Percentiles rank a stretch among this genome's conserved stretches.
Conservation (phyloP, 2,113 vertebrate genomes). For the Tenebrosternarchus preto region DNA sequence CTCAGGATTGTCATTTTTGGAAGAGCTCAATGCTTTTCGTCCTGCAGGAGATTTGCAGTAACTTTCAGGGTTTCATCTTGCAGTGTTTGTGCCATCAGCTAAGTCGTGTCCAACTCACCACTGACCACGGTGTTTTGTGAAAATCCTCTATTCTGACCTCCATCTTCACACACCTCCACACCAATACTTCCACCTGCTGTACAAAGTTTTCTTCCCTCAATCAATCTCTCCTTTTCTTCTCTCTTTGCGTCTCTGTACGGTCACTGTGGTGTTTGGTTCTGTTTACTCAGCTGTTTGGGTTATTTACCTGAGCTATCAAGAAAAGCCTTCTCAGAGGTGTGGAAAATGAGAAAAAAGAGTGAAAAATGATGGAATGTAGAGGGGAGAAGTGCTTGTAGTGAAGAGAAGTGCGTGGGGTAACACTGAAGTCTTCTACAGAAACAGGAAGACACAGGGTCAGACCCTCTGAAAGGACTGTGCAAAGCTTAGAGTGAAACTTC, state of each 20-base stretch:
- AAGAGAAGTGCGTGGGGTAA: conserved; percentile 72
- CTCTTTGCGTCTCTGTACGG: conserved; percentile 53
- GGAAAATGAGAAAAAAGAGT: conserved; percentile 74
- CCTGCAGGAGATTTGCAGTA: conserved; percentile 4
- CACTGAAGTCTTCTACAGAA: conserved; percentile 76
- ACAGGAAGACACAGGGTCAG: conserved; percentile 78
- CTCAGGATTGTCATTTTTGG: conserved; percentile 45
- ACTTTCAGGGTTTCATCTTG: background rate
- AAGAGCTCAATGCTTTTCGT: conserved; percentile 20
- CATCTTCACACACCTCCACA: conserved; percentile 8
- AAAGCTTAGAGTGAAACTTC: conserved; percentile 77
- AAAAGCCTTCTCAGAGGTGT: conserved; percentile 85
- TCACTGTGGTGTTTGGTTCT: conserved; percentile 74
- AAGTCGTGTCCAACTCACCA: conserved; percentile 4
- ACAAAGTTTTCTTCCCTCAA: conserved; percentile 28
- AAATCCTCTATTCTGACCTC: background rate
- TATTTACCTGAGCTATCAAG: conserved; percentile 89
- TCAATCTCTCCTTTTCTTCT: conserved; percentile 35
- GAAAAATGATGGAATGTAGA: conserved; percentile 21
- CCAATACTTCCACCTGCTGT: conserved; percentile 12
- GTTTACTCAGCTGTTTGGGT: conserved; percentile 94
- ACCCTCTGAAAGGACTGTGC: conserved; percentile 75
- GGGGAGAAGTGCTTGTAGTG: too few relatives aligned
- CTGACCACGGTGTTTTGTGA: conserved; percentile 4
- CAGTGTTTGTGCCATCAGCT: background rate